Base-by-base conservation (phyloP, 2,797 vertebrate genomes). In the Pelochelys cantorii region DNA sequence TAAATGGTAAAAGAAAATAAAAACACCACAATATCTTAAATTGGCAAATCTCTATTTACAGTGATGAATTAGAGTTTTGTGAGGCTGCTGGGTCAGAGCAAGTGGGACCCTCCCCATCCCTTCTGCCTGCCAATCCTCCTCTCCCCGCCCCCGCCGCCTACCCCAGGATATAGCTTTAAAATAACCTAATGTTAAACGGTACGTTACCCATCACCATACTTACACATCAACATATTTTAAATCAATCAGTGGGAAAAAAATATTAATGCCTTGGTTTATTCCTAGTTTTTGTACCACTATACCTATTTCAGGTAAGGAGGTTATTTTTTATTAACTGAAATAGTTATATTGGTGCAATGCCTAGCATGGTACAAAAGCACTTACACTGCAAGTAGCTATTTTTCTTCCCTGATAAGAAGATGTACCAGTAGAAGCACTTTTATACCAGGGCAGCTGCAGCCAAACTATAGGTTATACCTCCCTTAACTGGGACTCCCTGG, bases 401-500 rank as follows among this genome's bases (percentile, higher is more conserved):
- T 86, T 83, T 20, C n/a, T 71, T 37, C 18, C 18, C 65, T 59
- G 37, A 83, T 1, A 1, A 1, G 7, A 3, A 88, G 34, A 42
- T 31, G 12, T 1, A 22, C 17, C 10, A 2, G 65, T 0, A 37
- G 18, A 90, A 14, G 1, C 77, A 81, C 5, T 89, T 86, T 23
- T 31, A 86, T 79, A 75, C 2, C 9, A 86, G 14, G 5, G 62
- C 54, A 71, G 34, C 65, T 91, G 79, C 90, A 90, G 92, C 88
- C 74, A 91, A 23, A 53, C 53, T 37, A 34, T 77, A 15, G 25
- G 79, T 42, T 42, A 5, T 42, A 42, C 42, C 42, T 42, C 42
- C 42, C 42, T 42, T 42, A 42, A 42, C 42, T 42, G 42, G 42
- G 42, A 42, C 42, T 42, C 5, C 42, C 42, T 42, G 42, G 42